Base-by-base conservation (phyloP, 2,888 invertebrate genomes). In the Listrodromus nycthemerus region DNA sequence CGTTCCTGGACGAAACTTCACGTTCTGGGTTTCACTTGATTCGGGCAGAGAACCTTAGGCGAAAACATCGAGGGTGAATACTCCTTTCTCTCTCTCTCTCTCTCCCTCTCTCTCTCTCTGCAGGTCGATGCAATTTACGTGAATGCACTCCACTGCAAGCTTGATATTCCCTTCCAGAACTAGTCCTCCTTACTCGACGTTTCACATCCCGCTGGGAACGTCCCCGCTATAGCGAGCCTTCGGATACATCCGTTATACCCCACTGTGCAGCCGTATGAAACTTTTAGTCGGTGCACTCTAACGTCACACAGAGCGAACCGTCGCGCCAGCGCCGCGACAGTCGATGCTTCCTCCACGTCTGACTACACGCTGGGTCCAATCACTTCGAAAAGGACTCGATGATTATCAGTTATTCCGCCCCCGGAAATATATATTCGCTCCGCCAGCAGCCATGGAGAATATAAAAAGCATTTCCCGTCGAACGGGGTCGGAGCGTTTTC, bases 111-210 rank as follows among this genome's bases (percentile, higher is more conserved):
- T 30, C 30, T 21, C 52, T n/a, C 52, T 24, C 55, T 16, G 41
- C 82, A 75, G 78, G 83, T 85, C 86, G 78, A 89, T 85, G 85
- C 87, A 89, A 88, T 89, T 88, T 88, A 88, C 84, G 85, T 88
- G 80, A 83, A 84, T 87, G 86, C 85, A 88, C 88, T 88, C 86
- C 84, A 74, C 84, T 55, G 52, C 24, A n/a, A 69, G 45, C 45
- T 50, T 7, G 24, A 78, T 55, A 55, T 52, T 79, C 55, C 33
- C 37, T 67, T 41, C 55, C 27, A 6, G 27, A 27, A 48, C 67
- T 33, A 58, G 45, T 61, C 30, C 33, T 21, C 13, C 19, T 13
- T 24, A 7, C 16, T 69, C 52, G 30, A 50, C 13, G n/a, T 67
- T 50, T 69, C 21, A 19, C 67, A 63, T 19, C 37, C 48, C 75